Evolutionary conservation across 1,140 invertebrate genomes (phyloP).

Genomic region (Drosophila prosaltans): DNA sequence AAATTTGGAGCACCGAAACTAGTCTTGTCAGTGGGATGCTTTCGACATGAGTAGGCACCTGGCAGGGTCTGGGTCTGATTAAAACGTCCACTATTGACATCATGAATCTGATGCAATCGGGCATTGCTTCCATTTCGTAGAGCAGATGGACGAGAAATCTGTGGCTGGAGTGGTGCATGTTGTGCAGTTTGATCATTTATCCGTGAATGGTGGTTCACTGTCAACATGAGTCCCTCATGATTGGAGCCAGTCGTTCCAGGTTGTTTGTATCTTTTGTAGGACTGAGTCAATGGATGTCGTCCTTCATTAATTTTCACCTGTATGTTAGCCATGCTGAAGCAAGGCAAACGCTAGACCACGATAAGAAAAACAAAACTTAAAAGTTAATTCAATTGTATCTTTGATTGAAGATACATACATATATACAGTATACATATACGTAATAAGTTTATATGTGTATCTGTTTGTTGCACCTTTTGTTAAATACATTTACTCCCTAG

Average conservation of each 20-base stretch:
- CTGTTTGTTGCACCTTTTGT: too few species aligned
- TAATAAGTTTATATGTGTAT: too few species aligned
- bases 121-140: conserved; percentile 26
- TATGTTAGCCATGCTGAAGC: conserved; percentile 68
- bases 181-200: not conserved
- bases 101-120: conserved; percentile 62
- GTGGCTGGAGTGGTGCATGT: not conserved
- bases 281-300: conserved; percentile 42
- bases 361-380: not conserved
- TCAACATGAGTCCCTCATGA: conserved; percentile 17
- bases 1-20: conserved; percentile 42
- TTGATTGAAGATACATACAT: too few species aligned
- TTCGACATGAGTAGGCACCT: conserved; percentile 54
- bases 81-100: not conserved
- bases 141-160: conserved; percentile 17
- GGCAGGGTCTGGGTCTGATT: conserved; percentile 59
- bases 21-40: conserved; percentile 45
- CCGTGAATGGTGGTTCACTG: not conserved
- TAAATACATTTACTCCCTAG: too few species aligned
- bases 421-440: too few species aligned
- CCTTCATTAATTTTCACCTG: conserved; percentile 68
- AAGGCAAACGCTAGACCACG: conserved; percentile 60
- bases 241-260: conserved; percentile 22
- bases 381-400: too few species aligned
- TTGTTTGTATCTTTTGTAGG: conserved; percentile 68